phyloP scores from a whole-genome alignment of 2,797 vertebrate genomes.

The Xenops minutus region DNA sequence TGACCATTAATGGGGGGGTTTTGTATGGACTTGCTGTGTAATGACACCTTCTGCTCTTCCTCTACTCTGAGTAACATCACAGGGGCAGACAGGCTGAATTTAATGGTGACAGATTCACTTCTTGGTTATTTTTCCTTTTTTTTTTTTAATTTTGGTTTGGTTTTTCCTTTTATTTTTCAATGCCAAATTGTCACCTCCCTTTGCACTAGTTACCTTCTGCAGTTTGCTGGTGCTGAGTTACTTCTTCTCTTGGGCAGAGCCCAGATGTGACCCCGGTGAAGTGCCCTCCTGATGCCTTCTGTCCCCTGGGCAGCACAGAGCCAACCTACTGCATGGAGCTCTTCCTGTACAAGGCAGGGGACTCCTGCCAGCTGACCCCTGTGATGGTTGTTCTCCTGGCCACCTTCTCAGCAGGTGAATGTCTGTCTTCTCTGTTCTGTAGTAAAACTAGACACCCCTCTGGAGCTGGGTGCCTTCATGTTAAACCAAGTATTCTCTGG shows the following conservation, averaged over 20 bases:
- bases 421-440: neutral
- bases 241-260: conserved; percentile 73
- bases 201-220: neutral
- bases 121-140: neutral
- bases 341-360: conserved; percentile 84
- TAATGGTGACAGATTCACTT: neutral
- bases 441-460: neutral
- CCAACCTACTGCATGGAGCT: conserved; percentile 89
- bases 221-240: neutral
- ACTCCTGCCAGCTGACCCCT: conserved; percentile 84
- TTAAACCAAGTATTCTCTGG: neutral
- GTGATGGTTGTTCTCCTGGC: conserved; percentile 82
- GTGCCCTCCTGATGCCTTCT: conserved; percentile 88
- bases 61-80: neutral
- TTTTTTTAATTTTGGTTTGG: neutral
- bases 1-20: neutral
- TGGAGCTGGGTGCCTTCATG: neutral
- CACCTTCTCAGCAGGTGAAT: conserved; percentile 79
- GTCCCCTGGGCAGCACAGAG: conserved; percentile 81
- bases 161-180: neutral
- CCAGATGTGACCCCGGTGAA: conserved; percentile 84
- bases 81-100: neutral
- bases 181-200: neutral
- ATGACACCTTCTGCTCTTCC: neutral
- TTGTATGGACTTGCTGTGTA: neutral